Evolutionary conservation across 2,113 vertebrate genomes (phyloP).

Genomic region (Antechinus stuartii): DNA sequence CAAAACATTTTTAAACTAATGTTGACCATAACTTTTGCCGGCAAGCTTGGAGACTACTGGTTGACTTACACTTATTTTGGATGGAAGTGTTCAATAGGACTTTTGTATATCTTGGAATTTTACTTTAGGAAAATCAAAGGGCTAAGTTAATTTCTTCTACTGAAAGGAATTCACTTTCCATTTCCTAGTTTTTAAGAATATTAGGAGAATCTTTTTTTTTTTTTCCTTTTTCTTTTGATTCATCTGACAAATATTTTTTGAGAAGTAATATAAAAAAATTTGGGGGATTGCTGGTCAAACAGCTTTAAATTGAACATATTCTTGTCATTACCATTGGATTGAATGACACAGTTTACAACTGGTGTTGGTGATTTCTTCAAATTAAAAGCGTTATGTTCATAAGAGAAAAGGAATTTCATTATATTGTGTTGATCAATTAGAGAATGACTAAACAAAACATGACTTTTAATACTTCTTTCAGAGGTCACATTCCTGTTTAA

Average conservation of each 20-base stretch:
- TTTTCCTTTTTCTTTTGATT: neutral
- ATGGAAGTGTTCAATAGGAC: neutral
- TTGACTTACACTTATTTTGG: neutral
- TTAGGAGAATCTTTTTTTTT: conserved; percentile 26
- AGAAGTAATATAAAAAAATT: neutral
- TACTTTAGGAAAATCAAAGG: neutral
- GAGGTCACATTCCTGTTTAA: conserved; percentile 2
- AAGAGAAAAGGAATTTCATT: conserved; percentile 61
- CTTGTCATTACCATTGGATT: neutral
- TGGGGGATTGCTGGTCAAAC: neutral
- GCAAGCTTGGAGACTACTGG: neutral
- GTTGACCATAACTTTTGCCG: neutral
- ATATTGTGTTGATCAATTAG: conserved; percentile 44
- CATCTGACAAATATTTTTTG: conserved; percentile 36
- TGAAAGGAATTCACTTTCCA: neutral
- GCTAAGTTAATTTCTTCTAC: neutral
- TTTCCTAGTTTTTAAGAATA: conserved; percentile 24
- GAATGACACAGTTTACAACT: neutral
- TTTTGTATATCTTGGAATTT: neutral
- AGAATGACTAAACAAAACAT: conserved; percentile 37
- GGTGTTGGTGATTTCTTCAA: conserved; percentile 27
- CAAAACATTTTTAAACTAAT: neutral
- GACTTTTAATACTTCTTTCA: conserved; percentile 28
- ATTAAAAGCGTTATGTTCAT: conserved; percentile 26
- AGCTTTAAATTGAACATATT: neutral